Conservation (phyloP, 1,140 invertebrate genomes). For the Agraylea sexmaculata region DNA sequence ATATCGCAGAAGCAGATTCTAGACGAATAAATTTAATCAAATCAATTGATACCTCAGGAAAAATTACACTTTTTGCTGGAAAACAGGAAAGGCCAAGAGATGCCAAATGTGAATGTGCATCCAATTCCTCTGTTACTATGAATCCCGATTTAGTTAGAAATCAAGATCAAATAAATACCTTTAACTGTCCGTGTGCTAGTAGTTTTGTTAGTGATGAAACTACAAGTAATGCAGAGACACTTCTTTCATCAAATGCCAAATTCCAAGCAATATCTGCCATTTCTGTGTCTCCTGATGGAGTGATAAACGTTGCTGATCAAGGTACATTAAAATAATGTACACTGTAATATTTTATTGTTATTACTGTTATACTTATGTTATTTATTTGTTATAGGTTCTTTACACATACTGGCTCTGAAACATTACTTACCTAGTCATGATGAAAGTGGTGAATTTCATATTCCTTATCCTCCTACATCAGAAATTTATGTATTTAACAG, state of each 20-base stretch:
- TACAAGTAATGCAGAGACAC: constrained; percentile 64
- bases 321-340: constrained; percentile 35
- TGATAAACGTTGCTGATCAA: constrained; percentile 90
- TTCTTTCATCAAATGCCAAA: constrained; percentile 79
- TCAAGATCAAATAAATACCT: constrained; percentile 32
- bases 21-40: constrained; percentile 80
- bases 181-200: constrained; percentile 46
- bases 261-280: constrained; percentile 86
- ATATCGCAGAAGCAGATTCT: constrained; percentile 87
- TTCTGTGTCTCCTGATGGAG: constrained; percentile 85
- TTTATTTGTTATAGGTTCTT: constrained; percentile 50
- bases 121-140: constrained; percentile 41
- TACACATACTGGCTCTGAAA: constrained; percentile 80
- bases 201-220: constrained; percentile 47
- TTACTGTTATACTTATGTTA: constrained; percentile 5
- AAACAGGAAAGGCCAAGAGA: constrained; percentile 49
- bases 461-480: constrained; percentile 79
- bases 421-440: constrained; percentile 82
- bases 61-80: constrained; percentile 72
- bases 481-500: constrained; percentile 91
- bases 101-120: constrained; percentile 46
- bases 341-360: not conserved
- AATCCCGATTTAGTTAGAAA: constrained; percentile 30
- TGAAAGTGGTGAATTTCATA: constrained; percentile 84
- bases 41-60: constrained; percentile 67